phyloP scores from a whole-genome alignment of 2,113 vertebrate genomes.

The Pavo muticus region DNA sequence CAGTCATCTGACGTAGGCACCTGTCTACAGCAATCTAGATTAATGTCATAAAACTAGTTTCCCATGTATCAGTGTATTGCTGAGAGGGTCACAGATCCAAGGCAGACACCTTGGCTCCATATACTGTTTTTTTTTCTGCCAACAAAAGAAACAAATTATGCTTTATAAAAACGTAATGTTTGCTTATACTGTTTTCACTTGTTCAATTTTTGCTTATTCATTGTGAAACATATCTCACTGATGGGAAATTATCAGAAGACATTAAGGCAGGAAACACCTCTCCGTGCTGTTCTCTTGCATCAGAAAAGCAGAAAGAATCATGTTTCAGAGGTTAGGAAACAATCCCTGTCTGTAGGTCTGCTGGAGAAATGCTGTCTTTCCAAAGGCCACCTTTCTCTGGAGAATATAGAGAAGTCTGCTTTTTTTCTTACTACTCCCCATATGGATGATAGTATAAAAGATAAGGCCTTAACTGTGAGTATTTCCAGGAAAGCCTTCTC shows the following conservation, averaged over 20 bases:
- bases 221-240: neutral
- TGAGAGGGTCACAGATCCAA: neutral
- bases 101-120: too few species aligned
- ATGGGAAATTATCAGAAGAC: neutral
- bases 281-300: too few species aligned
- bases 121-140: neutral
- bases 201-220: neutral
- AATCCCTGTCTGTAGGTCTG: neutral
- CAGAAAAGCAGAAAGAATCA: neutral
- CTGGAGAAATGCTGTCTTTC: neutral
- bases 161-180: neutral
- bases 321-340: neutral
- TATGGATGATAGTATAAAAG: neutral
- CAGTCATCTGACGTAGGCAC: neutral
- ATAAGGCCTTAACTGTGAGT: neutral
- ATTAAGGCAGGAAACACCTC: neutral
- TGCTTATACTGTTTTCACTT: neutral
- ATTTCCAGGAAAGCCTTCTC: neutral
- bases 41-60: neutral
- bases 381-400: neutral
- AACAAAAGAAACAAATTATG: neutral
- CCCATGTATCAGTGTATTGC: neutral
- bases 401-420: neutral
- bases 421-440: neutral
- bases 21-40: neutral